Conservation (phyloP, 2,113 vertebrate species). For the Varanus salvator region DNA sequence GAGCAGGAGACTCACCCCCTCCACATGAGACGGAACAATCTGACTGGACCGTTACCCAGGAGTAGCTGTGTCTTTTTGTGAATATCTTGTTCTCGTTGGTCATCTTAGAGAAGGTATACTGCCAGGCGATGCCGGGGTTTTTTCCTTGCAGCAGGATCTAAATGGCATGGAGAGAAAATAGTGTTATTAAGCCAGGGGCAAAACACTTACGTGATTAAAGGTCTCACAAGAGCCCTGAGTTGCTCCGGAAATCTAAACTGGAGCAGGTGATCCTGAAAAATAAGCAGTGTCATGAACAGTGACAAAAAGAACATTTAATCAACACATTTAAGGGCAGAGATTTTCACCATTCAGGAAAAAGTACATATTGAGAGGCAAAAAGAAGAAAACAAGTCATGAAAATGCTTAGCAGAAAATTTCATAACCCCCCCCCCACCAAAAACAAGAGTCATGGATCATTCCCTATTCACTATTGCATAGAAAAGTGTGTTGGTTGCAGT, state of each 20-base stretch:
- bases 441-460: conserved; percentile 13
- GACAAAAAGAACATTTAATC: conserved; percentile 5
- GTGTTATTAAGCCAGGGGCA: neutral
- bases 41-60: conserved; percentile 88
- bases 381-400: conserved; percentile 33
- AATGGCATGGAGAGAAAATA: conserved; percentile 4
- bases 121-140: conserved; percentile 94
- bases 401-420: conserved; percentile 39
- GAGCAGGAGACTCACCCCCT: conserved; percentile 80
- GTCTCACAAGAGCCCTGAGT: neutral
- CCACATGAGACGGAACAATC: conserved; percentile 93
- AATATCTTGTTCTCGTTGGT: conserved; percentile 68
- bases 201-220: neutral
- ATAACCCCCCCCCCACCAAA: conserved; percentile 30
- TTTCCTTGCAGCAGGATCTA: conserved; percentile 95
- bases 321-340: conserved; percentile 40
- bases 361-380: neutral
- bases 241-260: neutral
- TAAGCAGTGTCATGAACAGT: too few species aligned
- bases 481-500: neutral
- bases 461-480: conserved; percentile 26
- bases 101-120: conserved; percentile 87
- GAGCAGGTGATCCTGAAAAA: too few species aligned
- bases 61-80: conserved; percentile 80
- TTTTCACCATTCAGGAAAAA: conserved; percentile 54